Evolutionary conservation across 2,888 invertebrate genomes (phyloP).

Genomic region (Protophormia terraenovae): DNA sequence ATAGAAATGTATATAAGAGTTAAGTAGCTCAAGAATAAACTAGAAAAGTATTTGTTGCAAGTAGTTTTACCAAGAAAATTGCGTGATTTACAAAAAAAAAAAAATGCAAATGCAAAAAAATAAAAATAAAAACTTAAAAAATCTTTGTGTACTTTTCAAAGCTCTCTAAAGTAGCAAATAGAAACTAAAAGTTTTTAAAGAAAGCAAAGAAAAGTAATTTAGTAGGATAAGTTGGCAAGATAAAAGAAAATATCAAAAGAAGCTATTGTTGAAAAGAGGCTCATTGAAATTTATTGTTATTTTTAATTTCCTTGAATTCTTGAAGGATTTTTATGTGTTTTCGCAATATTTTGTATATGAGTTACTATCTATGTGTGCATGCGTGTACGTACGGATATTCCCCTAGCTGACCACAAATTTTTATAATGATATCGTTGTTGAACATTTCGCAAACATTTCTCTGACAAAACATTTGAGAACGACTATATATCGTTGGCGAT

Average conservation of each 20-base stretch:
- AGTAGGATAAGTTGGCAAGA: background rate
- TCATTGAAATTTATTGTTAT: background rate
- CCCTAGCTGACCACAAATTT: too few relatives aligned
- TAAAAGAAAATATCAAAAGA: background rate
- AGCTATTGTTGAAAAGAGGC: background rate
- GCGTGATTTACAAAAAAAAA: background rate
- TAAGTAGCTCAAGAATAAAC: constrained; percentile 31
- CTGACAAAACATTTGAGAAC: too few relatives aligned
- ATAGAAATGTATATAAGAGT: background rate
- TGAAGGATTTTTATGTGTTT: background rate
- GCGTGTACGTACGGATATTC: too few relatives aligned
- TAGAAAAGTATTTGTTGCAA: background rate
- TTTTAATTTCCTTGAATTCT: background rate
- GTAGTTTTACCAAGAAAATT: constrained; percentile 31
- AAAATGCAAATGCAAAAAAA: background rate
- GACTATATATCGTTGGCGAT: too few relatives aligned
- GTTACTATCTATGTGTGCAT: background rate
- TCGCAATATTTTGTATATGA: background rate
- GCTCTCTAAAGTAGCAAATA: constrained; percentile 4
- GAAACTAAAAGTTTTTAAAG: constrained; percentile 18
- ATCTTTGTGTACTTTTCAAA: constrained; percentile 21
- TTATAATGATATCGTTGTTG: too few relatives aligned
- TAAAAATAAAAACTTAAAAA: constrained; percentile 17
- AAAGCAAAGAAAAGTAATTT: background rate
- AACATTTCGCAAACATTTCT: too few relatives aligned